Conservation (phyloP, 2,797 vertebrate genomes). For the Picus viridis region DNA sequence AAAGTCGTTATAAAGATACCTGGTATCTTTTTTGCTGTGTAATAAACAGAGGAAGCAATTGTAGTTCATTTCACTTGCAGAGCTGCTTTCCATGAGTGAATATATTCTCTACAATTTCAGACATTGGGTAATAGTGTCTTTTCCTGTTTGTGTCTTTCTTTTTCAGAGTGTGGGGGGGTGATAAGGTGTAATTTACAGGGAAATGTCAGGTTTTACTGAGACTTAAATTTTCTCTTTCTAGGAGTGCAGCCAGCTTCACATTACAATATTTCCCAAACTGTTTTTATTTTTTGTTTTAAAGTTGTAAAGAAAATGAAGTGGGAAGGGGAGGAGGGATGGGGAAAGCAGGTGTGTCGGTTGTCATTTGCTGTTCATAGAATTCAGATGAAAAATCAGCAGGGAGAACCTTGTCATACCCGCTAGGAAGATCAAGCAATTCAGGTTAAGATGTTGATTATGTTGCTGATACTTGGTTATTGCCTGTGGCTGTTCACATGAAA, state of each 20-base stretch:
- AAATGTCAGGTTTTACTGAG: slow-evolving; percentile 26
- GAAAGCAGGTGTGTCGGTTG: no score
- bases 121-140: slow-evolving; percentile 62
- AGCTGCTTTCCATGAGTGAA: slow-evolving; percentile 42
- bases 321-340: no score
- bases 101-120: slow-evolving; percentile 56
- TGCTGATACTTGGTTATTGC: background rate
- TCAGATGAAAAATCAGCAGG: background rate
- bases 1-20: background rate
- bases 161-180: background rate
- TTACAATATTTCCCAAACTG: slow-evolving; percentile 7
- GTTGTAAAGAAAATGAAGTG: background rate
- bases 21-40: background rate
- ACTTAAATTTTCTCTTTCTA: slow-evolving; percentile 15
- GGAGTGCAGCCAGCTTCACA: slow-evolving; percentile 8
- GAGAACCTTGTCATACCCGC: background rate
- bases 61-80: slow-evolving; percentile 9
- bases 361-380: background rate
- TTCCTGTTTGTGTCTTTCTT: slow-evolving; percentile 64
- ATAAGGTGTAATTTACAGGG: slow-evolving; percentile 31
- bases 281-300: slow-evolving; percentile 10
- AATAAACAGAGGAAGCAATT: background rate
- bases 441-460: background rate
- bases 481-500: background rate
- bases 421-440: background rate